A percentile compares a stretch with the other conserved stretches of the same genome.
phyloP scores from a whole-genome alignment of 1,140 invertebrate species.

The Nasonia longicornis region DNA sequence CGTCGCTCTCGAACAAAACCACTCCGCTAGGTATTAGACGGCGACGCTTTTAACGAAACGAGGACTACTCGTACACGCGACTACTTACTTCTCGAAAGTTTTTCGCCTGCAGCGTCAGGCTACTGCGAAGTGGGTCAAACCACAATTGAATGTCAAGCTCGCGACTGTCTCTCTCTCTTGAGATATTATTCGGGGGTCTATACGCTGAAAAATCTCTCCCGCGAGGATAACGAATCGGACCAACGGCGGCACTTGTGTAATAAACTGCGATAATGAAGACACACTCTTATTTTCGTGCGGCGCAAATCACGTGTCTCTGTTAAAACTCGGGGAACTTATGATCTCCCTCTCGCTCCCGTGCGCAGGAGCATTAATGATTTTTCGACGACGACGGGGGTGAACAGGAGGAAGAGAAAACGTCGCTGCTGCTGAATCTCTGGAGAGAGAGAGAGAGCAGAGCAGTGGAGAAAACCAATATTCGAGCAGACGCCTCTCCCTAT shows the following conservation, averaged over 20 bases:
- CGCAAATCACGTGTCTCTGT: conserved; percentile 1
- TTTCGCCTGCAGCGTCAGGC: too few relatives aligned
- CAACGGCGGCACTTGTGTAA: too few relatives aligned
- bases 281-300: background rate
- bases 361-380: conserved; percentile 38
- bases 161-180: too few relatives aligned
- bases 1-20: background rate
- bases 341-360: background rate
- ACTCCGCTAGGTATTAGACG: background rate
- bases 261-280: background rate
- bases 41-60: background rate
- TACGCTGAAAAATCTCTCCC: too few relatives aligned
- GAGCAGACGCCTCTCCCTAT: conserved; percentile 37
- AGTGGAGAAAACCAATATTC: conserved; percentile 42
- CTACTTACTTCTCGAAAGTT: too few relatives aligned
- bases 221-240: too few relatives aligned
- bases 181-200: too few relatives aligned
- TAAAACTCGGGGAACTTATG: background rate
- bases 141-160: background rate
- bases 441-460: background rate
- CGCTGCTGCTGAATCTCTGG: conserved; percentile 2
- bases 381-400: conserved; percentile 7
- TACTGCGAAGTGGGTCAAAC: background rate
- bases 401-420: background rate
- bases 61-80: background rate